Conservation (phyloP, 2,113 vertebrate genomes). For the Mola mola region DNA sequence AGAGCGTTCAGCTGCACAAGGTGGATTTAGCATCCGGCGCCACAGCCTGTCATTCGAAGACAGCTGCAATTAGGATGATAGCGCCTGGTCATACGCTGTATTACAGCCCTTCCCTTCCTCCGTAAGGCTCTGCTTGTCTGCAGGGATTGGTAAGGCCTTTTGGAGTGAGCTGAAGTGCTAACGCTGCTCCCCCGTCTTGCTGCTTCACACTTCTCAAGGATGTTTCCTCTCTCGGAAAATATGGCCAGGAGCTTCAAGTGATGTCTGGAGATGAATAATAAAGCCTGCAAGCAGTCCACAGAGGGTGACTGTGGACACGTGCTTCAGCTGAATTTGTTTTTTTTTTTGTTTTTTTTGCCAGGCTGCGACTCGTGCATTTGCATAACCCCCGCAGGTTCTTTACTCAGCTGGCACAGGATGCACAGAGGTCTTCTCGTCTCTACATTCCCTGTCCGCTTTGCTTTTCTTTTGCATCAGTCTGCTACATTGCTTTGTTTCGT, state of each 20-base stretch:
- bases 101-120: slow-evolving; percentile 26
- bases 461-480: slow-evolving; percentile 1
- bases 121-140: slow-evolving; percentile 16
- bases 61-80: slow-evolving; percentile 60
- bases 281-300: slow-evolving; percentile 51
- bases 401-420: slow-evolving; percentile 29
- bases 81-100: slow-evolving; percentile 44
- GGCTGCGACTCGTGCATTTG: slow-evolving; percentile 35
- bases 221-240: slow-evolving; percentile 42
- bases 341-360: slow-evolving; percentile 38
- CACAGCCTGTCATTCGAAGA: slow-evolving; percentile 48
- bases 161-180: slow-evolving; percentile 46
- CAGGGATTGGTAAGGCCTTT: slow-evolving; percentile 34
- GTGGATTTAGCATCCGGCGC: slow-evolving; percentile 46
- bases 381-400: slow-evolving; percentile 49
- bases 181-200: slow-evolving; percentile 27
- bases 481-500: slow-evolving; percentile 1
- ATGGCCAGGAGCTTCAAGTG: slow-evolving; percentile 51
- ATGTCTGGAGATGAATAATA: slow-evolving; percentile 62
- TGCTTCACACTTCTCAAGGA: slow-evolving; percentile 40
- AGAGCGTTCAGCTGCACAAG: slow-evolving; percentile 25
- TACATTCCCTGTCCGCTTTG: not conserved
- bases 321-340: slow-evolving; percentile 37
- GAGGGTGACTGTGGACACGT: slow-evolving; percentile 28
- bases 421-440: slow-evolving; percentile 8